Conservation (phyloP, 1,140 invertebrate species). For the Eriocheir sinensis region DNA sequence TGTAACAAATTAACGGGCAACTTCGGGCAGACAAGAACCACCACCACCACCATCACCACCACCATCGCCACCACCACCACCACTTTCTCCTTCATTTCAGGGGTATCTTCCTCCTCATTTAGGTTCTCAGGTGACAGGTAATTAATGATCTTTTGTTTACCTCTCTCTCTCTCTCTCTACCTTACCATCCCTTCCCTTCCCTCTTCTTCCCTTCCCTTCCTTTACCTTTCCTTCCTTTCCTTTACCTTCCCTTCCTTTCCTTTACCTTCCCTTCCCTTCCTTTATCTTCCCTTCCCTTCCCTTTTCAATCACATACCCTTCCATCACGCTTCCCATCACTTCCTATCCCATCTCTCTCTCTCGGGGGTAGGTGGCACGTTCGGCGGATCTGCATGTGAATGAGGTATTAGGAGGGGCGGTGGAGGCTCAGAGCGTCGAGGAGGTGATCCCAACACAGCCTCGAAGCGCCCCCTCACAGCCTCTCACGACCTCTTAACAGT, state of each 20-base stretch:
- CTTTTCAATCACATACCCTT: background rate
- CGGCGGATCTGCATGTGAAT: conserved; percentile 10
- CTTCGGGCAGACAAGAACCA: too few relatives aligned
- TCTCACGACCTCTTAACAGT: background rate
- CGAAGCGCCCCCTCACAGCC: background rate
- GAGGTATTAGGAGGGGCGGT: background rate
- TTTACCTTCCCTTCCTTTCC: background rate
- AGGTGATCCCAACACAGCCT: background rate
- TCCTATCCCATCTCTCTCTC: conserved; percentile 10
- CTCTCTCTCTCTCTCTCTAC: background rate
- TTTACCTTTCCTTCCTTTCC: conserved; percentile 4
- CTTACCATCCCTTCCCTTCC: background rate
- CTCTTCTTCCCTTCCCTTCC: background rate
- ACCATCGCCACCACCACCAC: background rate
- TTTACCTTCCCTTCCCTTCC: background rate
- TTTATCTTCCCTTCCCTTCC: background rate
- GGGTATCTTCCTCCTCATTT: background rate
- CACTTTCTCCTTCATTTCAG: background rate
- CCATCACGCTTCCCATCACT: background rate
- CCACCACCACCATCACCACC: background rate
- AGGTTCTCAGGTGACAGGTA: background rate
- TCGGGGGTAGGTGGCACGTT: background rate
- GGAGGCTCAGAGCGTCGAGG: background rate
- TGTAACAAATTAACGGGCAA: background rate
- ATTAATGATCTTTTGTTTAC: background rate